phyloP scores from a whole-genome alignment of 2,888 invertebrate genomes.

The Parasteatoda lunata region DNA sequence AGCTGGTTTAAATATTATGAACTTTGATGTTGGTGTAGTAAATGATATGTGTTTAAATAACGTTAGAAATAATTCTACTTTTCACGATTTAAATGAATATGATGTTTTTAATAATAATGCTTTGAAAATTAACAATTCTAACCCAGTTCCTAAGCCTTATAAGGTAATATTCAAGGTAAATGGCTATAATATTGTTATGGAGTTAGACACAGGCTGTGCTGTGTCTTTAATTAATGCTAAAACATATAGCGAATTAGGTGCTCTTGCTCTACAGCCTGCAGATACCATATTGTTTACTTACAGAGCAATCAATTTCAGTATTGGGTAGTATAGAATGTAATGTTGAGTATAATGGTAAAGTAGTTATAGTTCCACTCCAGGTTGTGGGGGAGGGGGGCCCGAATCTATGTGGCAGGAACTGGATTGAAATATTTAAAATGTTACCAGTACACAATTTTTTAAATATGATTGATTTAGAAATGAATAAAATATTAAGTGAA shows the following conservation, averaged over 20 bases:
- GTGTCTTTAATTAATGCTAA: too few relatives aligned
- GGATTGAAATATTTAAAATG: not conserved
- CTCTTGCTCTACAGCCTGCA: too few relatives aligned
- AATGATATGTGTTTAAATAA: too few relatives aligned
- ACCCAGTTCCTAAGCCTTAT: not conserved
- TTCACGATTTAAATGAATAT: not conserved
- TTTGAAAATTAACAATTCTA: not conserved
- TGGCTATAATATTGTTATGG: too few relatives aligned
- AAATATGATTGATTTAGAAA: not conserved
- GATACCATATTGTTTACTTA: not conserved
- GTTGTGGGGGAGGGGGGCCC: slow-evolving; percentile 15
- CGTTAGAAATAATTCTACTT: too few relatives aligned
- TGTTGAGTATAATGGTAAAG: not conserved
- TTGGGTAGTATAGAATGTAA: not conserved
- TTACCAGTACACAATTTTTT: not conserved
- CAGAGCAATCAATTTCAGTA: not conserved
- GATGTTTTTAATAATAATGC: not conserved
- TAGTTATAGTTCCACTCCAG: not conserved
- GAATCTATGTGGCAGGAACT: slow-evolving; percentile 11
- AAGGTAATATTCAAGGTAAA: too few relatives aligned
- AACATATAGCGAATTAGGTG: too few relatives aligned
- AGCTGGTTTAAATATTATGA: too few relatives aligned
- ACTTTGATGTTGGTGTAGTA: too few relatives aligned
- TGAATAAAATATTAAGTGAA: slow-evolving; percentile 6
- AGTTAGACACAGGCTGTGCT: too few relatives aligned